Evolutionary conservation across 2,797 vertebrate species (phyloP).

Genomic region (Chiroxiphia lanceolata): DNA sequence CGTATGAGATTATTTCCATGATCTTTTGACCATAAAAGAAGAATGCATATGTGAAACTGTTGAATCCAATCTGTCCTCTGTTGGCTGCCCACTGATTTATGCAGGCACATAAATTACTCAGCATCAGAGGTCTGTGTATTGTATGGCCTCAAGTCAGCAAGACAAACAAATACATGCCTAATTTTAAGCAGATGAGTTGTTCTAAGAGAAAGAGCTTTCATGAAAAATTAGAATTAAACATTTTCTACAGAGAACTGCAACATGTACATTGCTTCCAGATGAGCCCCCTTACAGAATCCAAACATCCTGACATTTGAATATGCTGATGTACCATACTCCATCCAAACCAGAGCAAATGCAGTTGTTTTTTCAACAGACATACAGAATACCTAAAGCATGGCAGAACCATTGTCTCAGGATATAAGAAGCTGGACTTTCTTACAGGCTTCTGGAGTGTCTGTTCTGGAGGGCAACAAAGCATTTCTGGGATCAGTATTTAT

Average conservation of each 20-base stretch:
- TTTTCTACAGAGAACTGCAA: constrained; percentile 3
- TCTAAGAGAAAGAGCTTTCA: background rate
- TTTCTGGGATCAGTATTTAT: background rate
- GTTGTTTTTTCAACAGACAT: background rate
- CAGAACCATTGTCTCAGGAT: background rate
- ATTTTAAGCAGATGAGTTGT: constrained; percentile 57
- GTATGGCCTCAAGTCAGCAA: constrained; percentile 28
- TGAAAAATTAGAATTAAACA: constrained; percentile 36
- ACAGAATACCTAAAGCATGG: background rate
- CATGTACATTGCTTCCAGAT: constrained; percentile 46
- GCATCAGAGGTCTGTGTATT: constrained; percentile 3
- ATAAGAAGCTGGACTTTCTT: background rate
- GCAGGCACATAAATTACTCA: constrained; percentile 21
- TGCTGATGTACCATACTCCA: background rate
- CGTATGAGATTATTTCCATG: constrained; percentile 9
- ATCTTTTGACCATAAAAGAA: constrained; percentile 36
- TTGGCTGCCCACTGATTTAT: constrained; percentile 17
- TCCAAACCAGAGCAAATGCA: background rate
- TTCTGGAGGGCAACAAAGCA: background rate
- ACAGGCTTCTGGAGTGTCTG: background rate
- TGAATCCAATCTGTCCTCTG: constrained; percentile 6
- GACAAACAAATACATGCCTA: constrained; percentile 38
- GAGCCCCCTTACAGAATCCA: background rate
- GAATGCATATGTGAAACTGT: background rate
- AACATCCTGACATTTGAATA: background rate